Conservation (phyloP, 1,140 invertebrate genomes). For the Maniola jurtina region DNA sequence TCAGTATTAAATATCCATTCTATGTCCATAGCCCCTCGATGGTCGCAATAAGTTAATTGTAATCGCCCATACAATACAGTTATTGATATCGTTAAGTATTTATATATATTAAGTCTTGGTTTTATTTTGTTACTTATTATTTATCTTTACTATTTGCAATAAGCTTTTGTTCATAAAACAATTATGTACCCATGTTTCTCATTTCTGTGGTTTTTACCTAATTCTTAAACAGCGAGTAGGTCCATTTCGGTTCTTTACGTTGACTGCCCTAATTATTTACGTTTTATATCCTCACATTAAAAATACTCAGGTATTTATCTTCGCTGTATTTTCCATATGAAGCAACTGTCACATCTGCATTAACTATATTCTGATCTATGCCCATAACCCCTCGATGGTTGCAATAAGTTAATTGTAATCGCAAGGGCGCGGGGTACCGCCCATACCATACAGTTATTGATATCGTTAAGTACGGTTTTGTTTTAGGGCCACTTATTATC, state of each 20-base stretch:
- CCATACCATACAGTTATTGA: conserved; percentile 41
- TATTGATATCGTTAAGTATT: conserved; percentile 45
- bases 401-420: conserved; percentile 70
- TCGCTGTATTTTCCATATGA: background rate
- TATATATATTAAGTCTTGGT: too few relatives aligned
- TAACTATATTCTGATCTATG: conserved; percentile 25
- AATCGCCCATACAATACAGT: conserved; percentile 38
- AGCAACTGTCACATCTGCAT: conserved; percentile 6
- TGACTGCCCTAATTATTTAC: too few relatives aligned
- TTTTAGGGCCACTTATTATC: conserved; percentile 24
- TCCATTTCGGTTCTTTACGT: too few relatives aligned
- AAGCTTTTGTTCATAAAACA: too few relatives aligned
- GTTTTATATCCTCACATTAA: too few relatives aligned
- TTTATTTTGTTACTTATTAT: too few relatives aligned
- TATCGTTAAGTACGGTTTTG: conserved; percentile 36
- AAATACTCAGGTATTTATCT: too few relatives aligned
- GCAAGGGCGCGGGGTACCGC: conserved; percentile 42
- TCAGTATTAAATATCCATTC: too few relatives aligned
- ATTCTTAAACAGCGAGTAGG: too few relatives aligned
- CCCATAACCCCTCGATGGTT: conserved; percentile 39
- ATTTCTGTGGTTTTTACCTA: too few relatives aligned
- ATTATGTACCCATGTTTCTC: too few relatives aligned
- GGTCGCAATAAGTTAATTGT: conserved; percentile 69
- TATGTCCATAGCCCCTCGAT: conserved; percentile 37
- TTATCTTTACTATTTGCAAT: too few relatives aligned